phyloP scores from a whole-genome alignment of 2,888 invertebrate species.

The Rotaria magnacalcarata region DNA sequence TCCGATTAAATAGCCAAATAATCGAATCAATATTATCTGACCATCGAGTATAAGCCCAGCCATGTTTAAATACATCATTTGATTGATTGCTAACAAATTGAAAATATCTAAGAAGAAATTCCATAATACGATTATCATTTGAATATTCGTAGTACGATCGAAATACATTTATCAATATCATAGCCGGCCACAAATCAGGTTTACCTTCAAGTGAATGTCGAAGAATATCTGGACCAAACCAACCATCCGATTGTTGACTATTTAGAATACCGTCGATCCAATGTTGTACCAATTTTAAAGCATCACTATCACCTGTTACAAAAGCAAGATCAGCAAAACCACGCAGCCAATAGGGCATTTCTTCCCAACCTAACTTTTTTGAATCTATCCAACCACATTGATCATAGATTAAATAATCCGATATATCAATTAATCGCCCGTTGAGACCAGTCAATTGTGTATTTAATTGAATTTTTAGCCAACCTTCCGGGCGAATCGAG shows the following conservation, averaged over 20 bases:
- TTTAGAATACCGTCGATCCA: constrained; percentile 24
- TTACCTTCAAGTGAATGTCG: neutral
- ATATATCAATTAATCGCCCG: neutral
- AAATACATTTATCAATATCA: neutral
- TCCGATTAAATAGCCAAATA: constrained; percentile 32
- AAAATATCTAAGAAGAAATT: constrained; percentile 14
- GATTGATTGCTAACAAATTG: neutral
- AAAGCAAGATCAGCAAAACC: constrained; percentile 8
- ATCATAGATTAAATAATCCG: constrained; percentile 8
- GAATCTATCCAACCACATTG: constrained; percentile 27
- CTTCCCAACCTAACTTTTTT: neutral
- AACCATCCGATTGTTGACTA: constrained; percentile 7
- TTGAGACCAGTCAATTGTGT: neutral
- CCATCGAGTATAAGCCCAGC: neutral
- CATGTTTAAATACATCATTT: neutral
- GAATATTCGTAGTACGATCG: constrained; percentile 20
- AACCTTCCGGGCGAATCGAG: neutral
- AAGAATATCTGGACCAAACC: constrained; percentile 2
- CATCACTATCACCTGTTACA: neutral
- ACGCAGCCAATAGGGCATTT: constrained; percentile 28
- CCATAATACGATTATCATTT: neutral
- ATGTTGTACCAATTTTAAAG: neutral
- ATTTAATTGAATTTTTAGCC: neutral
- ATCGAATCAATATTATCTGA: constrained; percentile 1
- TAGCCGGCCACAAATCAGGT: constrained; percentile 21